Evolutionary conservation across 2,888 invertebrate species (phyloP), one percentile per base, ranked within the genome.

Genomic region (Heliconius sara): DNA sequence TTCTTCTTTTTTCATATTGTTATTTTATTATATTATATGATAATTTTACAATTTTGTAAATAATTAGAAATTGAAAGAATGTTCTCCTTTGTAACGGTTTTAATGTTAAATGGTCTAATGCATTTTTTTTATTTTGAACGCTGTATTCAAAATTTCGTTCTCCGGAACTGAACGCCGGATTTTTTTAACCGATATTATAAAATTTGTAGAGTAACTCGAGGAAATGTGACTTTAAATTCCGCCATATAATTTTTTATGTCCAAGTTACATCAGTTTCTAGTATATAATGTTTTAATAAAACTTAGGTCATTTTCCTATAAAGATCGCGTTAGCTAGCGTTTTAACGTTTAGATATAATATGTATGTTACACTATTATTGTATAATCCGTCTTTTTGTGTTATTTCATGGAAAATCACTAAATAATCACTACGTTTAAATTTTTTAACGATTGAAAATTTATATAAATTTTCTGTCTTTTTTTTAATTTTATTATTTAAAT

Each of bases 401-500:
- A 68, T 68, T 70, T 70, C 68, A 70, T 70, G 25, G 25, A 70
- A 68, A 70, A 70, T 47, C 70, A 70, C 68, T 5, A 67, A 67
- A 13, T 39, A n/a, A 19, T 68, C n/a, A 43, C 39, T 39, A 39
- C 9, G 25, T 70, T 70, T 9, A 47, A 25, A 43, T 47, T 16
- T 47, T 70, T 25, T 7, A 43, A 25, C 7, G 19, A 25, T 47
- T 68, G 68, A 67, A 34, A 3, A 10, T 67, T 34, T 34, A n/a
- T 68, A n/a, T 16, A 27, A 70, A 47, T 19, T 70, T 43, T 9
- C n/a, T 6, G 4, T 39, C n/a, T n/a, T 68, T 43, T 25, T 43
- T 19, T 70, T 43, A 43, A 7, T 43, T 47, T 70, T 13, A 70
- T 27, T 47, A 65, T 47, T 70, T 70, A 70, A 70, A 27, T 65